Evolutionary conservation across 1,140 invertebrate genomes (phyloP), one percentile per base, ranked within the genome.

Genomic region (Phthorimaea operculella): DNA sequence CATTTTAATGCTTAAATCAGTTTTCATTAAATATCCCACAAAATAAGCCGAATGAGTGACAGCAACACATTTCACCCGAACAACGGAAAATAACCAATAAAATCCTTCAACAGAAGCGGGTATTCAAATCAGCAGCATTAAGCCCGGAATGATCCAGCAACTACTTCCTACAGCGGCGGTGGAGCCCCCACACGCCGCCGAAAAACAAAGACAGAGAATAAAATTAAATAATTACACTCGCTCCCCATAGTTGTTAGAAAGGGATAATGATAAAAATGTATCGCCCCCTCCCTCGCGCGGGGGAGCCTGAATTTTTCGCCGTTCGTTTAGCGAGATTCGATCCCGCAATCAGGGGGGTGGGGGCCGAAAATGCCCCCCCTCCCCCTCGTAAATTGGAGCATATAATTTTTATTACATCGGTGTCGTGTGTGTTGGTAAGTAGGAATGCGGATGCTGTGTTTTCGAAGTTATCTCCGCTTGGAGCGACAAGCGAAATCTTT

Each of bases 341-440:
- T 84, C 80, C 80, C 80, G 73, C 80, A 83, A 82, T 83, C 79
- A 77, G 77, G 74, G 77, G 65, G 66, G 62, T 62, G 77, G 76
- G 62, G 74, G 70, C 52, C 67, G 72, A 79, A 81, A 82, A 78
- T 72, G 70, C 56, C 60, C 65, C 66, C 58, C 47, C 56, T 66
- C 68, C 72, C 65, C 56, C 44, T 60, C 79, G 79, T 84, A 84
- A 84, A 84, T 84, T 83, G 81, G 79, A 80, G 81, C 79, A 85
- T 85, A 85, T 85, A 85, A 85, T 85, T 85, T 85, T 85, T 85
- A 85, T 85, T 85, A 82, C 79, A 67, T 60, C 61, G 62, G 67
- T 76, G 79, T 79, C 78, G 77, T 81, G 71, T 84, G 74, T 62
- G 74, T 63, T 71, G 67, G 74, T 75, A 77, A 77, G 73, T 47